Evolutionary conservation across 2,797 vertebrate genomes (phyloP).

Genomic region (Fistularia commersonii): DNA sequence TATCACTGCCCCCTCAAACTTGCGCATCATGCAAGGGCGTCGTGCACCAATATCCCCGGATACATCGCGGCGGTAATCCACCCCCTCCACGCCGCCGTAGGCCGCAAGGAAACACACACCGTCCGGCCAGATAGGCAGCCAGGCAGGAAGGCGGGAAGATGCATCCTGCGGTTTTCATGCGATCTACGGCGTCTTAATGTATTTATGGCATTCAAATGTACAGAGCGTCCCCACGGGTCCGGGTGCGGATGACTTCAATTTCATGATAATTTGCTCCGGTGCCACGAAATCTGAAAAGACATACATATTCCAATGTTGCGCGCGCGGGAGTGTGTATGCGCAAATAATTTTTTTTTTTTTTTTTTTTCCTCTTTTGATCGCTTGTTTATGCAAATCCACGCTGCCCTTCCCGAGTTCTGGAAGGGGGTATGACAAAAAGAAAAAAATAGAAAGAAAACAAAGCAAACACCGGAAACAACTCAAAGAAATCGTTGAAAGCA

Average conservation of each 20-base stretch:
- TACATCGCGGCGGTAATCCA: slow-evolving; percentile 58
- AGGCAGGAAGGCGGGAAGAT: slow-evolving; percentile 35
- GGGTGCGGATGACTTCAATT: slow-evolving; percentile 50
- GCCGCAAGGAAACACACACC: slow-evolving; percentile 2
- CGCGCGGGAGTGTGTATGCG: too few species aligned
- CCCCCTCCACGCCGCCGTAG: slow-evolving; percentile 12
- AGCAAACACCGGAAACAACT: slow-evolving; percentile 34
- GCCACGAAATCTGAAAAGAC: slow-evolving; percentile 47
- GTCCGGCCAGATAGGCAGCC: slow-evolving; percentile 11
- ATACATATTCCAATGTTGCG: slow-evolving; percentile 56
- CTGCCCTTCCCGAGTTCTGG: too few species aligned
- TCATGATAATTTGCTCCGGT: slow-evolving; percentile 56
- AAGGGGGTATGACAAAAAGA: too few species aligned
- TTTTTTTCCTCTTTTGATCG: too few species aligned
- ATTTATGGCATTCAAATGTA: slow-evolving; percentile 45
- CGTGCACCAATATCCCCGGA: slow-evolving; percentile 49
- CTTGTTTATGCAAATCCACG: slow-evolving; percentile 18
- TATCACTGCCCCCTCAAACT: slow-evolving; percentile 60
- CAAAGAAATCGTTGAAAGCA: slow-evolving; percentile 65
- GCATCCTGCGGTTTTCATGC: slow-evolving; percentile 42
- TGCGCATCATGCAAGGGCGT: slow-evolving; percentile 34
- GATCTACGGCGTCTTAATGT: slow-evolving; percentile 48
- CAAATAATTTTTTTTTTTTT: too few species aligned
- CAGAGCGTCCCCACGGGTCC: slow-evolving; percentile 50
- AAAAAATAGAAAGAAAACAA: slow-evolving; percentile 7